These are phyloP conservation scores for Drosophila kikkawai DNA, from an alignment of 1,140 invertebrate species.

Conservation along the genomic window DNA sequence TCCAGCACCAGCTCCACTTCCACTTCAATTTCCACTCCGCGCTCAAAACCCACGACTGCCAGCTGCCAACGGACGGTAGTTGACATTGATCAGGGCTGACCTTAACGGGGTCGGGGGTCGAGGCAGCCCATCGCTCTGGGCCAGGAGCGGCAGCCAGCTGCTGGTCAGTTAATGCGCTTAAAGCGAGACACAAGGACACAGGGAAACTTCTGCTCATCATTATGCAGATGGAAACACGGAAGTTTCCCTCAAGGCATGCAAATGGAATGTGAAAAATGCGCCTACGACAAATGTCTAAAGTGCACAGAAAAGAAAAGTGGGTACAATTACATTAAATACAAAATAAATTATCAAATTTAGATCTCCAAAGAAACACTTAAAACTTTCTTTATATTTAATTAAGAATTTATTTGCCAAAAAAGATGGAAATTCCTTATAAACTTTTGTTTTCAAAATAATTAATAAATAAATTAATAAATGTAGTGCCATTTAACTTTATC, in stretches of 20 bases:
- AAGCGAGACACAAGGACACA: conserved; percentile 49
- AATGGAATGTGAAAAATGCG: conserved; percentile 68
- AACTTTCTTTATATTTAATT: too few relatives aligned
- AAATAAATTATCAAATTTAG: too few relatives aligned
- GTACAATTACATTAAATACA: too few relatives aligned
- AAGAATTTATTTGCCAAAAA: background rate
- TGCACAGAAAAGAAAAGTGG: conserved; percentile 2
- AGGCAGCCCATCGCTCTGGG: conserved; percentile 1
- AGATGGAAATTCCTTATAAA: background rate
- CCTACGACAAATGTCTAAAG: conserved; percentile 43
- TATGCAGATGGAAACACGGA: conserved; percentile 65
- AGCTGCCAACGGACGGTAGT: conserved; percentile 48
- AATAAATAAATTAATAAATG: background rate
- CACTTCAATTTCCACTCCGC: conserved; percentile 2
- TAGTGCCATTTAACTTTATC: too few relatives aligned
- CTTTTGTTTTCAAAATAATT: background rate
- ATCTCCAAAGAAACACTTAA: too few relatives aligned
- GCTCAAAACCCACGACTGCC: conserved; percentile 23
- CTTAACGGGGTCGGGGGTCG: conserved; percentile 28
- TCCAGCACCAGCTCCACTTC: background rate
- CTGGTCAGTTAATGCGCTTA: conserved; percentile 68
- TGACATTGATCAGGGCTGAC: conserved; percentile 73
- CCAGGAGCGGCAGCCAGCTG: conserved; percentile 6
- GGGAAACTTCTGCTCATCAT: conserved; percentile 48
- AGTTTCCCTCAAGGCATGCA: conserved; percentile 60